phyloP scores from a whole-genome alignment of 2,888 invertebrate species.

The Cataglyphis rosenhaueri region DNA sequence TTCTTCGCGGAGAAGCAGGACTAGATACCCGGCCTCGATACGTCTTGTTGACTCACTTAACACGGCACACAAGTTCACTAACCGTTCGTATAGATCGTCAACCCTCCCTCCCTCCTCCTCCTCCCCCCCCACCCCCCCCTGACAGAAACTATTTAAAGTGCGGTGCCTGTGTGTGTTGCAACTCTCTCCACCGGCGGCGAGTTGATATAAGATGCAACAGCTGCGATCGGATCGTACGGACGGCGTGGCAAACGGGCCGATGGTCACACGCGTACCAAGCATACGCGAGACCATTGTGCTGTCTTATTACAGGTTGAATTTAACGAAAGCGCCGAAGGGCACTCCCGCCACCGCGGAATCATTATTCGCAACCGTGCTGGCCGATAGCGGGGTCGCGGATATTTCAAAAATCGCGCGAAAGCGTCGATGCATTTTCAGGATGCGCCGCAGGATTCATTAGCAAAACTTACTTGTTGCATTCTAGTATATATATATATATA shows the following conservation, averaged over 20 bases:
- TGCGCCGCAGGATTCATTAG: constrained; percentile 21
- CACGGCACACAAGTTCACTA: constrained; percentile 63
- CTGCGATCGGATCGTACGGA: constrained; percentile 73
- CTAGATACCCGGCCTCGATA: constrained; percentile 62
- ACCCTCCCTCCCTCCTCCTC: too few species aligned
- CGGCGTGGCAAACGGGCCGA: constrained; percentile 71
- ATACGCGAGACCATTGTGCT: constrained; percentile 70
- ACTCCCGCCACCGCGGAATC: constrained; percentile 62
- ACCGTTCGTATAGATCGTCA: constrained; percentile 75
- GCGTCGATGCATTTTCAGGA: neutral
- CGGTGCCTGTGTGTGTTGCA: constrained; percentile 8
- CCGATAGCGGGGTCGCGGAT: constrained; percentile 10
- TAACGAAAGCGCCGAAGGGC: constrained; percentile 61
- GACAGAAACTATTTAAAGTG: constrained; percentile 74
- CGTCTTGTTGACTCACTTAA: constrained; percentile 52
- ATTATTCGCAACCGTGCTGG: constrained; percentile 55
- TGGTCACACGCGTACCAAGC: constrained; percentile 70
- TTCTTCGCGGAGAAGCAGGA: constrained; percentile 39
- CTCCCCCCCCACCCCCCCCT: constrained; percentile 39
- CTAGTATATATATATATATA: neutral
- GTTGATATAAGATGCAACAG: constrained; percentile 75
- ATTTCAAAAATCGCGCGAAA: constrained; percentile 62
- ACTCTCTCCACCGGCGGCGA: constrained; percentile 49
- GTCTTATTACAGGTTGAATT: constrained; percentile 70
- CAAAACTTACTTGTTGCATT: neutral